Evolutionary conservation across 2,113 vertebrate genomes (phyloP).

Genomic region (Xenus cinereus): DNA sequence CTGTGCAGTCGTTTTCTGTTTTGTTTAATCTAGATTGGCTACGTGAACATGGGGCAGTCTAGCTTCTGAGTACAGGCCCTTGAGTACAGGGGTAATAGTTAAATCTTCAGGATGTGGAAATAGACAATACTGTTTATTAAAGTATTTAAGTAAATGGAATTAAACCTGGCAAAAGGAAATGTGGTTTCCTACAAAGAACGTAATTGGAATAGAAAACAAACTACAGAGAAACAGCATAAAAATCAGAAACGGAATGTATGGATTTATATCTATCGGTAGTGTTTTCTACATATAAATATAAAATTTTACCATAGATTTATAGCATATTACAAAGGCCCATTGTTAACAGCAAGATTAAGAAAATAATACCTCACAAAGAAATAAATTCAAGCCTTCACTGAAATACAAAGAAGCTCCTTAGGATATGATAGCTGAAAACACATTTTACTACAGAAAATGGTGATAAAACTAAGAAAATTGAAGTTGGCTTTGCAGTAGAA

Average conservation of each 20-base stretch:
- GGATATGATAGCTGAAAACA: background rate
- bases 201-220: conserved; percentile 54
- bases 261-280: background rate
- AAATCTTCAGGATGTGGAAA: conserved; percentile 34
- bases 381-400: background rate
- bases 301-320: background rate
- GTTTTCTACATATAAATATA: background rate
- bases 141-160: conserved; percentile 64
- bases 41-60: background rate
- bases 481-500: background rate
- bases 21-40: background rate
- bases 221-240: conserved; percentile 16
- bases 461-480: background rate
- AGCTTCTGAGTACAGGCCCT: background rate
- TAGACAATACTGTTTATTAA: conserved; percentile 56
- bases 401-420: background rate
- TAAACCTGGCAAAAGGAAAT: conserved; percentile 56
- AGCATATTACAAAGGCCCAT: background rate
- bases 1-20: background rate
- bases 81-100: background rate
- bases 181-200: conserved; percentile 6
- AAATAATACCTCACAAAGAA: background rate
- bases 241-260: background rate
- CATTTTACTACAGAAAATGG: background rate
- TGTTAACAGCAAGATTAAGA: background rate